A percentile compares a stretch with the other conserved stretches of the same genome.
Conservation (phyloP, 2,888 invertebrate species). For the Epinotia ramella region DNA sequence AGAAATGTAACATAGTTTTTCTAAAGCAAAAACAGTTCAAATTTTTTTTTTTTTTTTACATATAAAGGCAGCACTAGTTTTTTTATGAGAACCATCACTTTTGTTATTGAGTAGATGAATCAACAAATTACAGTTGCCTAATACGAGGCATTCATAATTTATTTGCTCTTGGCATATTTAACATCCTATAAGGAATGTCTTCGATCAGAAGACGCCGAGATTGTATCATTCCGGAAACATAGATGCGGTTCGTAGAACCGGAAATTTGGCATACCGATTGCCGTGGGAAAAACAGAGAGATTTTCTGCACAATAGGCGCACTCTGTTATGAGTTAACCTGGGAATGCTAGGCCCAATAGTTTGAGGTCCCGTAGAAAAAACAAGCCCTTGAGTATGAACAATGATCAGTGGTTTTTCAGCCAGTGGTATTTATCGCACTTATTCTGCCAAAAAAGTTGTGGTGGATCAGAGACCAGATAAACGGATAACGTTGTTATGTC, state of each 20-base stretch:
- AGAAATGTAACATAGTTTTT: too few species aligned
- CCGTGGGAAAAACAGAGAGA: background rate
- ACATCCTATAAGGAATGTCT: background rate
- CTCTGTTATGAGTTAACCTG: background rate
- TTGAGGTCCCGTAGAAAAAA: background rate
- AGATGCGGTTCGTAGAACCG: slow-evolving; percentile 16
- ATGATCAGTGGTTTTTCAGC: too few species aligned
- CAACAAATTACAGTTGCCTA: too few species aligned
- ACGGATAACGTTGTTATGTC: slow-evolving; percentile 22
- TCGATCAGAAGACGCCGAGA: background rate
- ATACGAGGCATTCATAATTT: too few species aligned
- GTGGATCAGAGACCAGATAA: slow-evolving; percentile 25
- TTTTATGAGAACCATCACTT: background rate
- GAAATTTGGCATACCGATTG: slow-evolving; percentile 29
- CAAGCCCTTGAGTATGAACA: background rate
- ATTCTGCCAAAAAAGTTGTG: too few species aligned
- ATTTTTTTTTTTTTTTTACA: too few species aligned
- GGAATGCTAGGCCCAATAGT: background rate
- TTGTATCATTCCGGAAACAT: slow-evolving; percentile 8
- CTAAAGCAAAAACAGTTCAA: too few species aligned
- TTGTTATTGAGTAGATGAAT: background rate
- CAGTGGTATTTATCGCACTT: too few species aligned
- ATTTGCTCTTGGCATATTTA: background rate
- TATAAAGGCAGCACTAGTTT: too few species aligned
- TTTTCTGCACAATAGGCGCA: background rate